These are phyloP conservation scores for Psophia crepitans DNA, from an alignment of 2,113 vertebrate genomes.

Conservation along the genomic window DNA sequence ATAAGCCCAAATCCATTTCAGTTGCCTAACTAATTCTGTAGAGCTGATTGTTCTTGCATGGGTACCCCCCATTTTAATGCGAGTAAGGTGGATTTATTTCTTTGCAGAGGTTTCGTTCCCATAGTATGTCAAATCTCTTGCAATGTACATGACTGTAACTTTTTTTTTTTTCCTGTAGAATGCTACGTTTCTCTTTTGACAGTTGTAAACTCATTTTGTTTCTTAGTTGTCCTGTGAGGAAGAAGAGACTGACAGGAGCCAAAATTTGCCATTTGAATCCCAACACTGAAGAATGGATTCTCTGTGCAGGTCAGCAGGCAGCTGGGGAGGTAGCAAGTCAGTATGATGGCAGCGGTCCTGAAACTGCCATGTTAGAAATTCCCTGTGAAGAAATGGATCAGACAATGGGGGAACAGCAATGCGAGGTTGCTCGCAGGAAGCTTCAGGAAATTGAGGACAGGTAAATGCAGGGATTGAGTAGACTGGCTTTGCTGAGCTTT, in stretches of 20 bases:
- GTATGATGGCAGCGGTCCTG: conserved; percentile 49
- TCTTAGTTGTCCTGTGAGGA: conserved; percentile 73
- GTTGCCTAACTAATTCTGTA: neutral
- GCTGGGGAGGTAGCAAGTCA: conserved; percentile 65
- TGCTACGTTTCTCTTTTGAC: neutral
- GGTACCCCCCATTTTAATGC: neutral
- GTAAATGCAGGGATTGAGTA: conserved; percentile 62
- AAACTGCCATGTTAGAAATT: conserved; percentile 66
- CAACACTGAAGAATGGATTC: conserved; percentile 66
- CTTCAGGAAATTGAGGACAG: conserved; percentile 81
- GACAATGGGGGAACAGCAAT: conserved; percentile 72
- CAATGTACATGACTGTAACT: neutral
- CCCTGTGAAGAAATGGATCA: conserved; percentile 80
- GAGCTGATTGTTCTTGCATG: neutral
- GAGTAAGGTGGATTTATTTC: neutral
- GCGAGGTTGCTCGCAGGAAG: conserved; percentile 75
- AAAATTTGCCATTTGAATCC: conserved; percentile 58
- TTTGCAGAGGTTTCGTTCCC: neutral
- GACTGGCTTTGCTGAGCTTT: conserved; percentile 39
- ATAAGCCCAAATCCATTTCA: neutral
- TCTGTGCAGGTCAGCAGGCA: conserved; percentile 67
- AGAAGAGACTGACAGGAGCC: conserved; percentile 72
- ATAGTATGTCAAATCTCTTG: neutral
- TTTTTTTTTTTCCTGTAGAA: neutral
- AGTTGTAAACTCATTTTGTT: neutral